Percentiles rank a stretch among this genome's conserved stretches.
These are phyloP conservation scores for Drosophila demipolita DNA, from an alignment of 2,888 invertebrate species.

Conservation along the genomic window DNA sequence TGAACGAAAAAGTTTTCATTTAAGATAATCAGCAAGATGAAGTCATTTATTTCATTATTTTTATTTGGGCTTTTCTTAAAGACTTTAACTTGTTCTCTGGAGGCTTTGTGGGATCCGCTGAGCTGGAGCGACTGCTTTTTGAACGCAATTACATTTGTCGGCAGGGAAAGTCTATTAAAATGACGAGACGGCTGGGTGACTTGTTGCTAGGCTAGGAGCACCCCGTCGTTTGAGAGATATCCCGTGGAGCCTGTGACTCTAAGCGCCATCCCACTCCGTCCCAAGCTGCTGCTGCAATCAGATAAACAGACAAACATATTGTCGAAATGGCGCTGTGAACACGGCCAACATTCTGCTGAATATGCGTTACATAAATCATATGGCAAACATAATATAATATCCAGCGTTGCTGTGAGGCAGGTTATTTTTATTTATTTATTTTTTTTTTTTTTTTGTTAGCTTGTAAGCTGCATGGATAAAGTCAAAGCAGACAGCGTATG, in stretches of 20 bases:
- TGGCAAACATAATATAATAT: slow-evolving; percentile 67
- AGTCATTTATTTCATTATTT: slow-evolving; percentile 10
- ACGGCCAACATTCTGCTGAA: slow-evolving; percentile 25
- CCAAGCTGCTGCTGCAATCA: no score
- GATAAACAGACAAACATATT: slow-evolving; percentile 51
- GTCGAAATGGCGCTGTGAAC: slow-evolving; percentile 39
- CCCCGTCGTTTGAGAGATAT: slow-evolving; percentile 42
- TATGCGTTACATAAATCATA: slow-evolving; percentile 71
- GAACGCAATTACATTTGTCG: slow-evolving; percentile 55
- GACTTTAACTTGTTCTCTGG: slow-evolving; percentile 28
- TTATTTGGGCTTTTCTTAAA: slow-evolving; percentile 40
- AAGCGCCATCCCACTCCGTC: neutral
- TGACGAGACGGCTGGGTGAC: slow-evolving; percentile 25
- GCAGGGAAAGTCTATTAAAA: slow-evolving; percentile 55
- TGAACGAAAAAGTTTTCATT: neutral
- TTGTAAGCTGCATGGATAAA: slow-evolving; percentile 26
- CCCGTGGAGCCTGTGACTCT: slow-evolving; percentile 26
- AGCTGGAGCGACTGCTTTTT: slow-evolving; percentile 22
- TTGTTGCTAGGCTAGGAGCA: slow-evolving; percentile 7
- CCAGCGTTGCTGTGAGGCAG: slow-evolving; percentile 18
- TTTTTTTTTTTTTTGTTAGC: neutral
- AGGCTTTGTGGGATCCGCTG: slow-evolving; percentile 1
- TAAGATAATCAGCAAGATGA: neutral
- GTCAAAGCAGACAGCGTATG: slow-evolving; percentile 35
- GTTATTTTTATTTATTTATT: neutral